Evolutionary conservation across 2,888 invertebrate species (phyloP), one percentile per base, ranked within the genome.

Genomic region (Taenaris catops): DNA sequence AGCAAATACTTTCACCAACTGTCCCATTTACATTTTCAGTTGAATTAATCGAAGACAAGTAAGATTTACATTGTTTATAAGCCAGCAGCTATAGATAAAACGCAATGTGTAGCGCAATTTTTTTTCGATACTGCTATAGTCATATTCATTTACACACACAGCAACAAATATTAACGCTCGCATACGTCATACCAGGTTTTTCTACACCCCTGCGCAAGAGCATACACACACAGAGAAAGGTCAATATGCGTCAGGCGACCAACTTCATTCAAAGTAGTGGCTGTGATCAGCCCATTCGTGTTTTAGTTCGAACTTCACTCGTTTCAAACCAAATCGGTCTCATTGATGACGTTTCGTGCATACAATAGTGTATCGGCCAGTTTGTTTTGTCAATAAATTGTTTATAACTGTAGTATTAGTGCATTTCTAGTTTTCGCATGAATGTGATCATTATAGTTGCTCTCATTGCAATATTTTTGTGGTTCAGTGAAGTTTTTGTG

Each of bases 381-480:
- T 38, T 70, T 75, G 80, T 79, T 81, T 72, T 74, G 76, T 80
- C 75, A 76, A 81, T 80, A 79, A 48, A 52, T 55, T 51, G 46
- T 35, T 46, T 21, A 25, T 23, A 37, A 48, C 44, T 46, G 51
- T 50, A 42, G 38, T 25, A 36, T 28, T 41, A 27, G 31, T 23
- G 18, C 25, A 25, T 29, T 31, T 46, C 44, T 43, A 27, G 34
- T 46, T 35, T 24, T 32, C 18, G 12, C 27, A 5, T 32, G 18
- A 21, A 26, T 18, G 26, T 19, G 25, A 24, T 34, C 34, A 34
- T 29, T 40, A 9, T 36, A 25, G 10, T 26, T 28, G 14, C 11
- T 37, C 43, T 34, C 54, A 47, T 53, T 41, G 45, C 51, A 12
- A 14, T n/a, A n/a, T 51, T 41, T 34, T 38, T 29, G 35, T 37